Evolutionary conservation across 2,888 invertebrate genomes (phyloP), one percentile per base, ranked within the genome.

Genomic region (Thereva nobilitata): DNA sequence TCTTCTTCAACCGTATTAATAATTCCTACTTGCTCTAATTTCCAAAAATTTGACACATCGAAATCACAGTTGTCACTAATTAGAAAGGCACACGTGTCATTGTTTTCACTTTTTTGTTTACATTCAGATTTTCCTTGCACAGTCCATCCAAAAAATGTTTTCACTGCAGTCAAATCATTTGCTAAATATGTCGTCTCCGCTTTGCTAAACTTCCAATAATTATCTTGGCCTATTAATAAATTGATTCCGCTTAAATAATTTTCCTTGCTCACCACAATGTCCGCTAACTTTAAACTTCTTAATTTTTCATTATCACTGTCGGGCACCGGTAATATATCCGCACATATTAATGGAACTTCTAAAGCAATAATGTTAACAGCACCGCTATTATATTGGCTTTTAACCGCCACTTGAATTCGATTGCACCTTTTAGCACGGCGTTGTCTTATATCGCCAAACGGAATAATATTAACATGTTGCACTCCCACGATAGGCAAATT

Each of bases 121-220:
- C 9, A 9, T 53, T 8, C 8, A 9, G n/a, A 5, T 8, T 35
- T 35, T 1, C 41, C 55, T 12, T 55, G 55, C 3, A 55, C 7
- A 8, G 55, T 55, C 55, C 55, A 55, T 6, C 55, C 55, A 4
- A 55, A 23, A 12, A 41, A 41, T 6, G 55, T 55, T 35, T 55
- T 55, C 3, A 55, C 41, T 6, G 12, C 8, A 5, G 55, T 41
- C 6, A 55, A 41, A 6, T 23, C 4, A n/a, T n/a, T n/a, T n/a
- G n/a, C n/a, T n/a, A n/a, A n/a, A n/a, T n/a, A n/a, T n/a, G n/a
- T n/a, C n/a, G 10, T 12, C 8, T 55, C 55, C 5, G 41, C 55
- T 3, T 40, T 55, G 9, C 40, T 41, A 12, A 55, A 40, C 9
- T 9, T 12, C 55, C 55, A 55, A 42, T 55, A 55, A 42, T 41